Evolutionary conservation across 1,140 invertebrate genomes (phyloP).

Genomic region (Dinothrombium tinctorium): DNA sequence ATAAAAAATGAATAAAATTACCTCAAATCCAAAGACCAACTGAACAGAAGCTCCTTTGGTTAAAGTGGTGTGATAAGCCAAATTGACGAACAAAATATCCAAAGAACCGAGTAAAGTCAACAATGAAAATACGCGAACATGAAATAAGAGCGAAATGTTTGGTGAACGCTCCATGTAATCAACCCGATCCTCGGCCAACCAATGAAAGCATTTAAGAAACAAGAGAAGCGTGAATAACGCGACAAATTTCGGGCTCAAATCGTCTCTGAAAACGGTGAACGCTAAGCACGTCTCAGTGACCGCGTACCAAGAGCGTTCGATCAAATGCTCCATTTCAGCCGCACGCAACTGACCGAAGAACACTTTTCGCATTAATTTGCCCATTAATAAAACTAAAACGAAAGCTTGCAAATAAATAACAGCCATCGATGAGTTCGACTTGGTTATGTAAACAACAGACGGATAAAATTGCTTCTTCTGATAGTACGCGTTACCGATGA

Average conservation of each 20-base stretch:
- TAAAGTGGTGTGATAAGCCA: constrained; percentile 84
- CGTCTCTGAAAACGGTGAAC: constrained; percentile 96
- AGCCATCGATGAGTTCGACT: constrained; percentile 96
- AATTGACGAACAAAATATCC: constrained; percentile 70
- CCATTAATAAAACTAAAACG: constrained; percentile 77
- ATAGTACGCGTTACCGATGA: constrained; percentile 91
- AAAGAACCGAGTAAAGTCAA: constrained; percentile 49
- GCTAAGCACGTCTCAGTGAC: constrained; percentile 95
- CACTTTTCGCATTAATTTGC: constrained; percentile 79
- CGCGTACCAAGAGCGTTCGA: constrained; percentile 96
- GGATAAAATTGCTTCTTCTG: constrained; percentile 99
- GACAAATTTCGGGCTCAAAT: constrained; percentile 96
- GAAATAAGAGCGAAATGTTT: constrained; percentile 82
- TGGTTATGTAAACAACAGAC: constrained; percentile 95
- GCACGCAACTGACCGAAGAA: constrained; percentile 92
- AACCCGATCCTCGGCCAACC: constrained; percentile 93
- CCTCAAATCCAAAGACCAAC: constrained; percentile 94
- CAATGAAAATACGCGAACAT: constrained; percentile 63
- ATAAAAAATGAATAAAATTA: constrained; percentile 15
- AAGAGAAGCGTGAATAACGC: constrained; percentile 85
- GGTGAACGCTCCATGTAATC: constrained; percentile 99
- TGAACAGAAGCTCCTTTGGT: constrained; percentile 87
- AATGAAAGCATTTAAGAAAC: constrained; percentile 98
- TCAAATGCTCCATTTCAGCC: constrained; percentile 94
- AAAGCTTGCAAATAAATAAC: constrained; percentile 96